A percentile compares a stretch with the other conserved stretches of the same genome.
Conservation (phyloP, 37 sponge, comb jelly and placozoan genomes). For the Mnemiopsis leidyi region DNA sequence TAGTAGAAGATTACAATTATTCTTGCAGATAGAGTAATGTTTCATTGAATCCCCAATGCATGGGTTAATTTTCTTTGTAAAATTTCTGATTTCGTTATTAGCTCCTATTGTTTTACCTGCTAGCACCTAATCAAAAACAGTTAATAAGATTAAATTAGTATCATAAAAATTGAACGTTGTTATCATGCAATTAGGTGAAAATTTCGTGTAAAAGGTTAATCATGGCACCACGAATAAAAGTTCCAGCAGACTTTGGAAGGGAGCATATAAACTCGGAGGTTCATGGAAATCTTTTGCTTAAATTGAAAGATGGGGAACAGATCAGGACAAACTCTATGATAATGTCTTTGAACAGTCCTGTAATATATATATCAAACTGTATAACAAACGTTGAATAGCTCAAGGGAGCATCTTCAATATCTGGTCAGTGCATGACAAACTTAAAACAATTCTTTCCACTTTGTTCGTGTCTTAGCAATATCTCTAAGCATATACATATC, state of each 20-base stretch:
- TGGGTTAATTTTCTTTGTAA: too few species aligned
- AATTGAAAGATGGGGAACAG: not conserved
- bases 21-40: conserved; percentile 33
- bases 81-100: too few species aligned
- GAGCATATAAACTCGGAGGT: not conserved
- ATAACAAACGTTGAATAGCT: too few species aligned
- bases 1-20: conserved; percentile 10
- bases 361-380: too few species aligned
- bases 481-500: too few species aligned
- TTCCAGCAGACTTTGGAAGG: not conserved
- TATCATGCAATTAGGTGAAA: not conserved
- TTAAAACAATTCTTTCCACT: too few species aligned
- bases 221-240: not conserved
- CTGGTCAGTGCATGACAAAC: too few species aligned
- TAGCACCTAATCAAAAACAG: not conserved
- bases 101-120: not conserved
- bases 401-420: too few species aligned
- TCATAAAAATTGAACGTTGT: not conserved
- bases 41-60: too few species aligned
- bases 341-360: not conserved
- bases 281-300: not conserved
- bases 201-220: not conserved
- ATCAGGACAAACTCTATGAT: not conserved
- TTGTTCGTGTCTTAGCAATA: too few species aligned
- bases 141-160: not conserved